These are phyloP conservation scores for Cotesia vestalis DNA, from an alignment of 1,140 invertebrate genomes.

Conservation along the genomic window DNA sequence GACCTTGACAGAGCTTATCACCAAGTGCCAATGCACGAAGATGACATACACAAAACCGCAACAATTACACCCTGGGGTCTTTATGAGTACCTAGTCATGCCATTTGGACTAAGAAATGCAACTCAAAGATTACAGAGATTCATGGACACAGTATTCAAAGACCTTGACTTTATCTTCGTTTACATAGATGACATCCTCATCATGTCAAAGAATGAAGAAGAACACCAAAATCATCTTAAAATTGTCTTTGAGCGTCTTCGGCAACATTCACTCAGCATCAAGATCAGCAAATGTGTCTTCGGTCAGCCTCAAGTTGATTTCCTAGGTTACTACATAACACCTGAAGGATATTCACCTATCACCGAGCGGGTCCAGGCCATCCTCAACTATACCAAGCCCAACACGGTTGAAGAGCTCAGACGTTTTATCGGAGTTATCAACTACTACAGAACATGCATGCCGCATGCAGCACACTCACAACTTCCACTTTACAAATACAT, in stretches of 20 bases:
- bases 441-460: slow-evolving; percentile 53
- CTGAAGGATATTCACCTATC: slow-evolving; percentile 49
- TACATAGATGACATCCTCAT: slow-evolving; percentile 40
- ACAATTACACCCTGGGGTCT: too few relatives aligned
- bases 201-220: slow-evolving; percentile 26
- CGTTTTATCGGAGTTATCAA: slow-evolving; percentile 61
- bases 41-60: too few relatives aligned
- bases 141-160: too few relatives aligned
- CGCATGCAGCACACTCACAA: slow-evolving; percentile 45
- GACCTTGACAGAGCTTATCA: too few relatives aligned
- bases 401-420: slow-evolving; percentile 48
- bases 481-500: slow-evolving; percentile 40
- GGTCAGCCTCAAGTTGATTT: slow-evolving; percentile 22
- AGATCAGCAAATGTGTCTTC: slow-evolving; percentile 26
- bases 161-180: too few relatives aligned
- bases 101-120: too few relatives aligned
- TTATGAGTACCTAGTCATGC: too few relatives aligned
- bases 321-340: slow-evolving; percentile 51
- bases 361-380: slow-evolving; percentile 15
- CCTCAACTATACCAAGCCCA: slow-evolving; percentile 47
- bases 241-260: slow-evolving; percentile 30
- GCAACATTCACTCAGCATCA: slow-evolving; percentile 17
- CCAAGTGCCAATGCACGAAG: too few relatives aligned
- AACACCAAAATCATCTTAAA: slow-evolving; percentile 37
- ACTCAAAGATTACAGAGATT: too few relatives aligned